Percentiles rank a stretch among this genome's conserved stretches.
Evolutionary conservation across 2,888 invertebrate species (phyloP).

Genomic region (Stenotaenia linearis): DNA sequence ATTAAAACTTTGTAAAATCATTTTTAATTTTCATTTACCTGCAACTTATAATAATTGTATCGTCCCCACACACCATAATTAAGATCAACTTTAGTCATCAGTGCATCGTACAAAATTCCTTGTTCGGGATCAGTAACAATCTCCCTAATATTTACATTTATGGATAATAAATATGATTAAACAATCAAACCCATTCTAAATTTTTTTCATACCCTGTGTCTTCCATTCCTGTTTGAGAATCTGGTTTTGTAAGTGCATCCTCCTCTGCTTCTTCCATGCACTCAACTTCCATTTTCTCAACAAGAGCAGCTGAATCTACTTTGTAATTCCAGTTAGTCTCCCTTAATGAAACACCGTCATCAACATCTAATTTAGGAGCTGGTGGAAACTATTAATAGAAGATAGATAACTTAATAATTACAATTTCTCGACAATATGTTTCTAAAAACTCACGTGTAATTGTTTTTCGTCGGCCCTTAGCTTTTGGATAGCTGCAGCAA

Average conservation of each 20-base stretch:
- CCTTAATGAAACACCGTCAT: conserved; percentile 34
- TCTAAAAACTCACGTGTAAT: background rate
- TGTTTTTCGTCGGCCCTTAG: background rate
- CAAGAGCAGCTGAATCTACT: conserved; percentile 43
- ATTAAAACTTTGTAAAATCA: background rate
- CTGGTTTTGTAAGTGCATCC: conserved; percentile 40
- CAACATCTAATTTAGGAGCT: background rate
- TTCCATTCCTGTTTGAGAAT: conserved; percentile 43
- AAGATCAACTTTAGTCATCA: conserved; percentile 52
- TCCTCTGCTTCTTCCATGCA: conserved; percentile 39
- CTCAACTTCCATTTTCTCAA: conserved; percentile 40
- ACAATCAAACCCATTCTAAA: background rate
- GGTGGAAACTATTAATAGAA: conserved; percentile 26
- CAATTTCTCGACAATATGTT: background rate
- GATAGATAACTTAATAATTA: background rate
- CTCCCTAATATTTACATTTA: conserved; percentile 43
- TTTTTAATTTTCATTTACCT: conserved; percentile 43
- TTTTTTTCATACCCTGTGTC: conserved; percentile 40
- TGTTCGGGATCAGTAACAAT: conserved; percentile 45
- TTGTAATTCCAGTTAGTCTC: conserved; percentile 39
- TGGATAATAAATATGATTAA: background rate
- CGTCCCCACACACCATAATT: conserved; percentile 48
- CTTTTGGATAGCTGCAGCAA: conserved; percentile 38
- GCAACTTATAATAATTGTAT: conserved; percentile 55
- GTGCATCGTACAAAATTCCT: conserved; percentile 47